Percentiles rank a stretch among this genome's conserved stretches.
Conservation (phyloP, 53 echinoderm and acorn worm species). For the Arbacia lixula region DNA sequence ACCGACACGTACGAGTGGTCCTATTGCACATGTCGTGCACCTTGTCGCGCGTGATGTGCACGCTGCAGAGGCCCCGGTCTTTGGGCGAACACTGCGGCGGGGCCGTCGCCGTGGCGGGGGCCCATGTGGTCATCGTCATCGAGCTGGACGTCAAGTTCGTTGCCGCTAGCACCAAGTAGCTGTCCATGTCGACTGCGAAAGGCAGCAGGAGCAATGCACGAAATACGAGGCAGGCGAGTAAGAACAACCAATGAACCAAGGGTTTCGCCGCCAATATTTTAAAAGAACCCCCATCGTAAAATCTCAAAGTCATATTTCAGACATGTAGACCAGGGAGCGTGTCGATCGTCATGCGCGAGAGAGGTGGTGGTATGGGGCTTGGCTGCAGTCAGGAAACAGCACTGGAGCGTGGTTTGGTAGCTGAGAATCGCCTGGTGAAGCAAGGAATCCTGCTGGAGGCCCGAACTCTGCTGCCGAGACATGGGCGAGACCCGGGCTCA, state of each 20-base stretch:
- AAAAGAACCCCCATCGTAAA: conserved; percentile 82
- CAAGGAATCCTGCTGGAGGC: conserved; percentile 21
- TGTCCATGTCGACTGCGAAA: conserved; percentile 55
- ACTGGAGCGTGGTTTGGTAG: conserved; percentile 1
- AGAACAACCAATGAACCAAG: conserved; percentile 53
- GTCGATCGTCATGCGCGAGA: conserved; percentile 72
- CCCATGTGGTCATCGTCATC: conserved; percentile 6
- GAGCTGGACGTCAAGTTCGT: conserved; percentile 34
- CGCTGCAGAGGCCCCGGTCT: not conserved
- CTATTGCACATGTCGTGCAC: conserved; percentile 28
- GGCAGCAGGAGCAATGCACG: conserved; percentile 57
- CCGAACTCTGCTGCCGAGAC: conserved; percentile 33
- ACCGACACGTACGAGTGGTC: too few relatives aligned
- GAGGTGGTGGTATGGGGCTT: conserved; percentile 13
- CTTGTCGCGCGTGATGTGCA: conserved; percentile 20
- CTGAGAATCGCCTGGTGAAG: conserved; percentile 33
- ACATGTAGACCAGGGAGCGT: conserved; percentile 82
- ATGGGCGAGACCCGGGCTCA: conserved; percentile 26
- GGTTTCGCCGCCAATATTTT: conserved; percentile 57
- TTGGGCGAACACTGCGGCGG: conserved; percentile 5
- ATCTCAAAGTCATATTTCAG: conserved; percentile 98
- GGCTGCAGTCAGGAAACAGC: conserved; percentile 23
- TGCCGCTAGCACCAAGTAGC: conserved; percentile 48
- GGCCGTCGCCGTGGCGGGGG: not conserved
- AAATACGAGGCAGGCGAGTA: conserved; percentile 57